phyloP scores from a whole-genome alignment of 2,797 vertebrate genomes.

The Chiloscyllium punctatum region DNA sequence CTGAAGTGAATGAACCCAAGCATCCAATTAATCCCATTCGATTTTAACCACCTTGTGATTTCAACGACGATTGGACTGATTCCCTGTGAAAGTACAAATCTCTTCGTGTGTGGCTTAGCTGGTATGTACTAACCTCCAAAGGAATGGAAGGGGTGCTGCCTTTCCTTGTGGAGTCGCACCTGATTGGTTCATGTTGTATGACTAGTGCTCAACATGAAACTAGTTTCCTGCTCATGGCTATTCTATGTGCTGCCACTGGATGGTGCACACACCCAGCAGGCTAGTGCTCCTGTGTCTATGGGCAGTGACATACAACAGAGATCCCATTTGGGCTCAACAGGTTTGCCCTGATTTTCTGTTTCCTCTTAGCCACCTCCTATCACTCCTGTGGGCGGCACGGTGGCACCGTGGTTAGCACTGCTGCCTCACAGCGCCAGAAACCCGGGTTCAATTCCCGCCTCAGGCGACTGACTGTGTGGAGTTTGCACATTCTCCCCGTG shows the following conservation, averaged over 20 bases:
- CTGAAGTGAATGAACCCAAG: slow-evolving; percentile 99
- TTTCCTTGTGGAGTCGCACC: not conserved
- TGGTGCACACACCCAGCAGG: not conserved
- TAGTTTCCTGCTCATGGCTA: not conserved
- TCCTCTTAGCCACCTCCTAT: not conserved
- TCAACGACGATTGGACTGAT: slow-evolving; percentile 91
- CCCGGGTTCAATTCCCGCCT: no score
- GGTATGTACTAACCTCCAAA: not conserved
- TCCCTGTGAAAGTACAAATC: slow-evolving; percentile 84
- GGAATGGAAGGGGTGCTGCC: not conserved
- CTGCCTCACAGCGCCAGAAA: no score
- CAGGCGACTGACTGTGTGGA: no score
- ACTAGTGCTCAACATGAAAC: not conserved
- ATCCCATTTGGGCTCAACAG: not conserved
- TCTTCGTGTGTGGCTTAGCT: slow-evolving; percentile 26
- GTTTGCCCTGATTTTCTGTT: not conserved
- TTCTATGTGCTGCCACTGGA: not conserved
- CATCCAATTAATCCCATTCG: slow-evolving; percentile 96
- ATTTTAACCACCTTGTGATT: slow-evolving; percentile 97
- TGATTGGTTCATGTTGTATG: not conserved
- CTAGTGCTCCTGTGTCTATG: not conserved
- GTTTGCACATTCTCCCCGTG: no score
- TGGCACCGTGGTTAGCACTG: no score
- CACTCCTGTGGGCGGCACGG: no score
- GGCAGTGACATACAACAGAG: not conserved